Base-by-base conservation (phyloP, 2,113 vertebrate species). In the Australoheros scitulus region DNA sequence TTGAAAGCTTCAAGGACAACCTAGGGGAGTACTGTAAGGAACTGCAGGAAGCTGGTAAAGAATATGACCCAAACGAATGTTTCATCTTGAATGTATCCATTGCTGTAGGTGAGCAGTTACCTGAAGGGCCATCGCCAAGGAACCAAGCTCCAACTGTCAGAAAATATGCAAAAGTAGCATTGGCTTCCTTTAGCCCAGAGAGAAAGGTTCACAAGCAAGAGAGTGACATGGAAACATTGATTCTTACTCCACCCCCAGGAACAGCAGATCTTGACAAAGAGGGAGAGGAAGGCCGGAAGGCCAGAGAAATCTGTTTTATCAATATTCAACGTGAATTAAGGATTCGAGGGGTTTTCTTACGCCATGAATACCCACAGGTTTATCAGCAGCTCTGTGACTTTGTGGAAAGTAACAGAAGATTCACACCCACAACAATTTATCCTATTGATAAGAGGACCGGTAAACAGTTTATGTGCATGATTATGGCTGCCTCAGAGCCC, bases 401-500 rank as follows among this genome's bases (percentile, higher is more conserved):
- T 75, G 98, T 99, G 70, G 98, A 99, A 87, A 97, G 90, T 91
- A 98, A 98, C 95, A 95, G 96, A 89, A 96, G 98, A 88, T 99
- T 99, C 93, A 99, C 98, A 0, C 98, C 98, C 77, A 99, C 98
- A 80, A 99, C 98, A 82, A 99, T 99, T 88, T 99, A 99, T 92
- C 98, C 98, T 52, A 97, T 97, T 0, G 98, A 99, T 95, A 97
- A 98, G 91, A 96, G 98, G 94, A 99, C 98, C 0, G 98, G 98
- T 58, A 98, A 98, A 91, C 98, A 98, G 93, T 99, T 99, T 93
- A 98, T 99, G 98, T 99, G 98, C 95, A 98, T 99, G 98, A 98
- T 99, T 82, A 98, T 99, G 98, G 98, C 98, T 4, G 98, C 98
- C 61, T 99, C 98, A 0, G 98, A 99, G 94, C 98, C 98, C 3